A percentile compares a stretch with the other conserved stretches of the same genome.
Conservation (phyloP, 1,140 invertebrate species). For the Anastatus disparis region DNA sequence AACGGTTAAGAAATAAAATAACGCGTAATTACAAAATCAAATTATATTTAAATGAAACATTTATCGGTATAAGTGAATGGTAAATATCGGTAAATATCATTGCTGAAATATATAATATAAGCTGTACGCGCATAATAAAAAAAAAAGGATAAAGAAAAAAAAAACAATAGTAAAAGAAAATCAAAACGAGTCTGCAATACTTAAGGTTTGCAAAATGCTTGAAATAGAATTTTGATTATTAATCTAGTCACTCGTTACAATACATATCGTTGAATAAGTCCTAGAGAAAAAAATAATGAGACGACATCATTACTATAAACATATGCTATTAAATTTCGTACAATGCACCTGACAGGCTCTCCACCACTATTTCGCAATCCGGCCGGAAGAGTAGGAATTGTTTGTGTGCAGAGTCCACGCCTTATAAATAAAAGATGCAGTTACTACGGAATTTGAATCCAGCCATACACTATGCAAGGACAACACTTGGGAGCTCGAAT, state of each 20-base stretch:
- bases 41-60: slow-evolving; percentile 31
- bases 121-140: slow-evolving; percentile 35
- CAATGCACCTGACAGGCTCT: slow-evolving; percentile 17
- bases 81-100: slow-evolving; percentile 32
- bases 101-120: slow-evolving; percentile 30
- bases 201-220: slow-evolving; percentile 12
- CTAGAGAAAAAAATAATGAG: slow-evolving; percentile 6
- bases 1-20: slow-evolving; percentile 26
- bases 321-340: slow-evolving; percentile 33
- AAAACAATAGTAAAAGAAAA: slow-evolving; percentile 28
- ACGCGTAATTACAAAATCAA: slow-evolving; percentile 37
- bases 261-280: slow-evolving; percentile 19
- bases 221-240: slow-evolving; percentile 22
- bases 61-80: slow-evolving; percentile 23
- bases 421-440: slow-evolving; percentile 45
- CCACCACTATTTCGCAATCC: slow-evolving; percentile 11
- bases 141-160: slow-evolving; percentile 19
- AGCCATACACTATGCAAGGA: slow-evolving; percentile 45
- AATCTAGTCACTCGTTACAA: slow-evolving; percentile 20
- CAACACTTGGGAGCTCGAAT: slow-evolving; percentile 33
- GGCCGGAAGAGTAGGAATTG: slow-evolving; percentile 17
- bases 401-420: slow-evolving; percentile 31
- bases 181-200: slow-evolving; percentile 5
- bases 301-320: slow-evolving; percentile 10
- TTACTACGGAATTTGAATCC: slow-evolving; percentile 43